Base-by-base conservation (phyloP, 2,888 invertebrate species). In the Ryuthela nishihirai region DNA sequence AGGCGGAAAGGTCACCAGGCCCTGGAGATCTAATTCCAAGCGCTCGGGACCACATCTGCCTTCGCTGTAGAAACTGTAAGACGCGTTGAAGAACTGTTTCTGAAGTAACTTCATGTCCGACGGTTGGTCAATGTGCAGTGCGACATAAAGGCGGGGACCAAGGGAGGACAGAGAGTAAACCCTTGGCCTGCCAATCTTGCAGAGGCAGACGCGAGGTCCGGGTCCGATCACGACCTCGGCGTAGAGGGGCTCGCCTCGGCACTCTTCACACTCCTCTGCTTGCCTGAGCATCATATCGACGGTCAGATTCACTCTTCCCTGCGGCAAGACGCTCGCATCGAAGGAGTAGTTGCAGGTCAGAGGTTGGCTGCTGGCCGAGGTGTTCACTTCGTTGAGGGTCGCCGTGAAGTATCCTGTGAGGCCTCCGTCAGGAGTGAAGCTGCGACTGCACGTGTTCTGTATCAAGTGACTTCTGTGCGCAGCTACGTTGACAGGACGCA, bases 61-160 rank as follows among this genome's bases (percentile, higher is more conserved):
- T 1, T 89, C 89, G 67, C 92, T 91, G 1, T 90, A 88, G 70
- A 93, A 93, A 72, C 90, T 88, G 71, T 88, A 93, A 5, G 82
- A 81, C 0, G 90, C 92, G 73, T 89, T 86, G 71, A 92, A 48
- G 1, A 58, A 29, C 17, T 56, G 56, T 12, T 54, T 49, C 21
- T 52, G 56, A 2, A 52, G 56, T n/a, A 52, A 42, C 34, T 58
- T 58, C 36, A 52, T 58, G 17, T 54, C 62, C 48, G 47, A 52
- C 3, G 61, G 45, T 5, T 50, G 21, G 9, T 54, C 61, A 1
- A 53, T 52, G 10, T 60, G 54, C 4, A 56, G 20, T 0, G 44
- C 44, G 18, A 62, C 39, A 17, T 48, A 41, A 25, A 62, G 26
- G 6, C 32, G 25, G 6, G 62, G 56, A 2, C 55, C 55, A 20